Percentiles rank a stretch among this genome's conserved stretches.
Conservation (phyloP, 2,113 vertebrate genomes). For the Athene noctua region DNA sequence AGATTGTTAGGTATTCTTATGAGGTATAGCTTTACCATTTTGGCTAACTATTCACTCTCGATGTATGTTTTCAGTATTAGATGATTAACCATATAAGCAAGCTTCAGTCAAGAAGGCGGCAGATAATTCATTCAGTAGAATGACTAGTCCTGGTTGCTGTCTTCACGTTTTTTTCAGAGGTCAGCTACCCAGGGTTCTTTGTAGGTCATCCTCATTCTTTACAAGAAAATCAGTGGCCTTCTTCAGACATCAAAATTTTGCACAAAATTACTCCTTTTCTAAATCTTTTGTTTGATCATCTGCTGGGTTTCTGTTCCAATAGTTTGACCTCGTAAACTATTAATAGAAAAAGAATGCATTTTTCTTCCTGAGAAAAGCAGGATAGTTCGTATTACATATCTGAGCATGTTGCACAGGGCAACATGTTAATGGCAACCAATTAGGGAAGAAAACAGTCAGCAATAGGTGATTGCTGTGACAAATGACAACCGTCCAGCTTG, state of each 20-base stretch:
- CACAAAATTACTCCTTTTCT: not conserved
- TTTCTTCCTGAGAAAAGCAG: not conserved
- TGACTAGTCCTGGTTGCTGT: not conserved
- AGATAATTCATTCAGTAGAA: not conserved
- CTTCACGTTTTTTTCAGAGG: not conserved
- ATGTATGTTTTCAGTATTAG: not conserved
- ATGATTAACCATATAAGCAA: not conserved
- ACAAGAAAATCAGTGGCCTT: not conserved
- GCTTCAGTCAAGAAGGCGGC: not conserved
- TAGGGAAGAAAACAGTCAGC: not conserved
- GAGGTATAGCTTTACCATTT: not conserved
- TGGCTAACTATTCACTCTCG: not conserved
- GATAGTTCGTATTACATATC: not conserved
- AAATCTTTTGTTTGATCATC: not conserved
- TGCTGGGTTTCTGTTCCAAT: not conserved
- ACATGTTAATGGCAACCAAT: not conserved
- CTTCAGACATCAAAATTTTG: not conserved
- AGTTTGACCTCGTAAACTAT: not conserved
- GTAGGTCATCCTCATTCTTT: not conserved
- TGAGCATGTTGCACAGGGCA: not conserved
- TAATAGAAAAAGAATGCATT: not conserved
- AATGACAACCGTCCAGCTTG: not conserved
- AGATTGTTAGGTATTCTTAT: not conserved
- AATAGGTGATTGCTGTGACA: not conserved
- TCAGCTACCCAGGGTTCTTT: not conserved